Conservation (phyloP, 2,113 vertebrate genomes). For the Nothocercus nigrocapillus region DNA sequence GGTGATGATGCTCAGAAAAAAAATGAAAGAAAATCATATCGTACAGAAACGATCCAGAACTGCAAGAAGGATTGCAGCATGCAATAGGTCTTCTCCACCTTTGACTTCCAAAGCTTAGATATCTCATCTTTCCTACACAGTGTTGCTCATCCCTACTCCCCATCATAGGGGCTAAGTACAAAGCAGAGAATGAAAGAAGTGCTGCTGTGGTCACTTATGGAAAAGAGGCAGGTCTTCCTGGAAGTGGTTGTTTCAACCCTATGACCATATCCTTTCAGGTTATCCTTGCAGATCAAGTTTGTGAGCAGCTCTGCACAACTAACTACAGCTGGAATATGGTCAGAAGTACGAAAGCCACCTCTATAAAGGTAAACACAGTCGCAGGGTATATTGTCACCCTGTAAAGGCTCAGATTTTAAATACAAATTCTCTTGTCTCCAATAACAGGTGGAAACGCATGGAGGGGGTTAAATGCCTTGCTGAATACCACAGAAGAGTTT, state of each 20-base stretch:
- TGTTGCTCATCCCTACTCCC: neutral
- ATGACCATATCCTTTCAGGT: neutral
- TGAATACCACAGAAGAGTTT: neutral
- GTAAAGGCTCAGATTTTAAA: neutral
- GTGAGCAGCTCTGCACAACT: neutral
- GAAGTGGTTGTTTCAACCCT: neutral
- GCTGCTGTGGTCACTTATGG: neutral
- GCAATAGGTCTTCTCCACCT: neutral
- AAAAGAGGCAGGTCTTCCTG: neutral
- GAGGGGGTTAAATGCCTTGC: neutral
- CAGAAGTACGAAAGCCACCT: neutral
- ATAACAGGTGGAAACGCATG: neutral
- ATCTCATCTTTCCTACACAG: neutral
- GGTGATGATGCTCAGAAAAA: neutral
- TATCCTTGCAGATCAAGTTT: neutral
- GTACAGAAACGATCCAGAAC: neutral
- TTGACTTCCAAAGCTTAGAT: neutral
- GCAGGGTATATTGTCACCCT: neutral
- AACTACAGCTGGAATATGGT: neutral
- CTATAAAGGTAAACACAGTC: neutral
- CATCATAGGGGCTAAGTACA: neutral
- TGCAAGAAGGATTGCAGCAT: neutral
- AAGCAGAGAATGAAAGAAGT: neutral
- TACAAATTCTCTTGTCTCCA: neutral
- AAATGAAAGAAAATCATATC: neutral